Base-by-base conservation (phyloP, 2,113 vertebrate species). In the Cervus canadensis region DNA sequence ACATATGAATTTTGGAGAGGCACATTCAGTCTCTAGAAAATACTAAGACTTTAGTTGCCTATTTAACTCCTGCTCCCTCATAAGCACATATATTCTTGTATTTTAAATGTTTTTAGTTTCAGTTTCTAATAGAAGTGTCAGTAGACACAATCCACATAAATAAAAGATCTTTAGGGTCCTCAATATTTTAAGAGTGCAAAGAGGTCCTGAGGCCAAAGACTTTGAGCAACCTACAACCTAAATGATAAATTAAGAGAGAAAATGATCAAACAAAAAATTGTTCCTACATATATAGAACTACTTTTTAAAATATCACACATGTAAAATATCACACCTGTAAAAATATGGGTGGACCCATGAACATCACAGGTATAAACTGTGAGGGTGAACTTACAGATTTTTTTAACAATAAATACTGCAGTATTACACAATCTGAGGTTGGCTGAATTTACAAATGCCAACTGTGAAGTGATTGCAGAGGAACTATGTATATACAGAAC, bases 171-270 rank as follows among this genome's bases (percentile, higher is more conserved):
- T 71, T 64, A n/a, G 13, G 17, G 13, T 86, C 21, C 17, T 95
- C 45, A 91, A 30, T 81, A 54, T 95, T 28, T 87, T 92, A 91
- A 67, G 3, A 45, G 1, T 76, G 28, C 12, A 87, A 95, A 92
- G 48, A 95, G 2, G 40, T 74, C 25, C 59, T 93, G n/a, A 93
- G n/a, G 45, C 17, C 40, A 84, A 89, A 88, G 92, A 86, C 23
- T 79, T 84, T 89, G 1, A 89, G 50, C 60, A 12, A 26, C 43
- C 43, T 3, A 94, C 7, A 85, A 48, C 14, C 83, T 96, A 78
- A 94, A 91, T 94, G 62, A 91, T 84, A 96, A 87, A 86, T 82
- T 60, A 78, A 87, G 52, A 96, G 23, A 89, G 28, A 94, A 95
- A 87, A 60, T 83, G 15, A 71, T 33, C 64, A 62, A 74, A 87